Evolutionary conservation across 2,113 vertebrate species (phyloP), one percentile per base, ranked within the genome.

Genomic region (Muntiacus muntjak): DNA sequence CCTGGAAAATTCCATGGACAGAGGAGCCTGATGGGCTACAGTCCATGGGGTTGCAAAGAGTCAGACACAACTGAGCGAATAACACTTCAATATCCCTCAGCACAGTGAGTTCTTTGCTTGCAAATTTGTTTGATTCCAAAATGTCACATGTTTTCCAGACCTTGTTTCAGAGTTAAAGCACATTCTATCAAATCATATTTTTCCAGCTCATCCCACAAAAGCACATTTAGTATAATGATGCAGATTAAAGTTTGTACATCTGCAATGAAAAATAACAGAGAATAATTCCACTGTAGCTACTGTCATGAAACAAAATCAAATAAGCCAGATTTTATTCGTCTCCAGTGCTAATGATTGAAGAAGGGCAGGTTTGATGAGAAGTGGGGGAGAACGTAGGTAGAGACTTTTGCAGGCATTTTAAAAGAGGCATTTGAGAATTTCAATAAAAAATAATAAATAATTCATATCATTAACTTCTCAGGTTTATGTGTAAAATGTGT

Each of bases 121-220:
- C 88, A 71, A 92, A 97, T 95, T 43, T 79, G 43, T 87, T 82
- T 82, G 64, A 85, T 88, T 91, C 33, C 78, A 86, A 94, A 97
- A 92, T 67, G 52, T 97, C 62, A 87, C 26, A 9, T 45, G 7
- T 92, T 62, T 33, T 87, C 40, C 85, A 74, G 89, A 26, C 30
- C 54, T 94, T 89, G 50, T 87, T 87, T 91, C 74, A 67, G 95
- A 93, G 57, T 89, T 92, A 92, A 96, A 87, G 55, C 21, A 23
- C 17, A 33, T 71, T 21, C 74, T 55, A 17, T 78, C 55, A 62
- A 52, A 96, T 79, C 21, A 15, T 57, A 54, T 17, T 64, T 96
- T 91, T 57, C 78, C 21, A 43, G 76, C n/a, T 88, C 36, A 64
- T 62, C 71, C 87, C 85, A 55, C 78, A 95, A 64, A 81, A 67